phyloP scores from a whole-genome alignment of 2,888 invertebrate species.

The Tachina grossa region DNA sequence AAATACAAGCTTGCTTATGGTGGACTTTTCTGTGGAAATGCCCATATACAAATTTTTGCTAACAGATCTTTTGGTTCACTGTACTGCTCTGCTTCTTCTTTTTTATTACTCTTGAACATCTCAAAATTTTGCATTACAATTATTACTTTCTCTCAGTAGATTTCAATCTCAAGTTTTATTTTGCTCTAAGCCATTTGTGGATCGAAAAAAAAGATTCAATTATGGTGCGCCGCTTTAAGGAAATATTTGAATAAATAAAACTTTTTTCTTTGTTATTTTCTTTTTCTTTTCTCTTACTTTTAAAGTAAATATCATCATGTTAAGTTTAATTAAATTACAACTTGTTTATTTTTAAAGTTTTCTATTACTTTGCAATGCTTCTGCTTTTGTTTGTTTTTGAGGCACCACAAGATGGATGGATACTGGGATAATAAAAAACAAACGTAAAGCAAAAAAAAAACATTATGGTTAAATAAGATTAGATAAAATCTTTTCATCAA shows the following conservation, averaged over 20 bases:
- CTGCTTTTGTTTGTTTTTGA: neutral
- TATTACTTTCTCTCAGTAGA: neutral
- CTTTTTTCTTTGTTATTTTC: conserved; percentile 24
- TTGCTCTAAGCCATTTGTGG: neutral
- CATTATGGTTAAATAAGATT: neutral
- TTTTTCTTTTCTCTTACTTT: neutral
- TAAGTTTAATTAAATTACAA: conserved; percentile 64
- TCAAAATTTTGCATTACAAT: neutral
- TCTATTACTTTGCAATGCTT: neutral
- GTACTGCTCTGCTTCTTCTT: neutral
- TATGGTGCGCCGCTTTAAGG: neutral
- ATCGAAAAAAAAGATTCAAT: neutral
- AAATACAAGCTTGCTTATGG: too few species aligned
- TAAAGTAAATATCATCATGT: conserved; percentile 54
- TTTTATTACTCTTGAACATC: neutral
- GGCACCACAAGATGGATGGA: neutral
- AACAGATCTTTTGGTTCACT: too few species aligned
- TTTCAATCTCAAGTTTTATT: conserved; percentile 1
- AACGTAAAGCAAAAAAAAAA: neutral
- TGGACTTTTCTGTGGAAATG: too few species aligned
- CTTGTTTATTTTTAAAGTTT: conserved; percentile 27
- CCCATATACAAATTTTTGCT: too few species aligned
- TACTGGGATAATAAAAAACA: neutral
- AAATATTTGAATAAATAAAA: conserved; percentile 33
- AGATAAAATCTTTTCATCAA: conserved; percentile 9